phyloP scores from a whole-genome alignment of 2,113 vertebrate genomes.

The Melospiza georgiana region DNA sequence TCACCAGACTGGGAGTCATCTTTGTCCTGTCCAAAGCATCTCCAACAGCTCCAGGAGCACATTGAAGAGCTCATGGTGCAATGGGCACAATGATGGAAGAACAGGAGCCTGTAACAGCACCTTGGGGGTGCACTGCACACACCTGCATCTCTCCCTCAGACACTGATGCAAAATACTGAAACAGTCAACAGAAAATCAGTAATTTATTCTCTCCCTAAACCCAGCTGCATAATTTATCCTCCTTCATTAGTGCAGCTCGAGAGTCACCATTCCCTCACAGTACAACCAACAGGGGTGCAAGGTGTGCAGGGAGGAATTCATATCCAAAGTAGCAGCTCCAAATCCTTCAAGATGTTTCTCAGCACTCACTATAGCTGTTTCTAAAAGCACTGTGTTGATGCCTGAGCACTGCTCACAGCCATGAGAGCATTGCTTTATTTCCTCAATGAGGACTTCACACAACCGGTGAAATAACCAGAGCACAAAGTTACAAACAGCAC shows the following conservation, averaged over 20 bases:
- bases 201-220: not conserved
- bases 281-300: not conserved
- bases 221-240: not conserved
- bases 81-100: rapidly evolving
- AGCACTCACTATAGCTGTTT: not conserved
- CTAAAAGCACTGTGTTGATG: not conserved
- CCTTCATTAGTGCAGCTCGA: not conserved
- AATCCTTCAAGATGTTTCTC: not conserved
- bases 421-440: not conserved
- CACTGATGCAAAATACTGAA: not conserved
- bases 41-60: not conserved
- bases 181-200: not conserved
- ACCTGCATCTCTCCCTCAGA: not conserved
- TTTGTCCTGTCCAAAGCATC: not conserved
- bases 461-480: not conserved
- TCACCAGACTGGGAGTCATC: not conserved
- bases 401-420: not conserved
- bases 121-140: not conserved
- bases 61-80: no score
- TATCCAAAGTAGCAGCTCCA: not conserved
- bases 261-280: not conserved
- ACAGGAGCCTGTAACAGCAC: not conserved
- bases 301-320: not conserved
- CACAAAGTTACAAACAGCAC: not conserved
- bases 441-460: not conserved